Base-by-base conservation (phyloP, 2,113 vertebrate species). In the Oceanites oceanicus region DNA sequence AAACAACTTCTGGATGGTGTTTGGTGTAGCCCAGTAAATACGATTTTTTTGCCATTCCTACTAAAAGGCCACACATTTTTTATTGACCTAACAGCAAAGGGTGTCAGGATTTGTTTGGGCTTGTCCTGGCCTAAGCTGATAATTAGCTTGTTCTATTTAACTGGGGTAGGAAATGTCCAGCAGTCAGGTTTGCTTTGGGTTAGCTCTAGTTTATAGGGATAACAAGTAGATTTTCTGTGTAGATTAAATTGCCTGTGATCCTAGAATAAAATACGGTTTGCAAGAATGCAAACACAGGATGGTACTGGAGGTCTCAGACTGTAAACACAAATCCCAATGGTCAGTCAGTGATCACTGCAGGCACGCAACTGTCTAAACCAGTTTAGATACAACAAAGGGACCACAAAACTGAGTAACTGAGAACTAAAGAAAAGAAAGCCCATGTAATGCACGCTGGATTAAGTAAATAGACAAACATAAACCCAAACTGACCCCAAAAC, bases 131-230 rank as follows among this genome's bases (percentile, higher is more conserved):
- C 58, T 86, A 73, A 62, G 45, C 32, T 70, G 50, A 82, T 90
- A 89, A 90, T 96, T 56, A 95, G 27, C 63, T 95, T 42, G n/a
- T 55, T 92, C 77, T 88, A 84, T 94, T 82, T 96, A 58, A 88
- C 49, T 42, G 22, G 16, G 23, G 32, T n/a, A 59, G 77, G 18
- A 96, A 82, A 82, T 19, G 17, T 70, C 34, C 62, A 88, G 36
- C 58, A 62, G 40, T 52, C 59, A 32, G 30, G 40, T 82, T 94
- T 95, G 36, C 61, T 93, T 82, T 85, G 56, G 40, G 53, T 76
- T 82, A 91, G 52, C 49, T 45, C 52, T 75, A 85, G 73, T 79
- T 92, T 53, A 78, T 52, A 91, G 44, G 20, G 44, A 25, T 62
- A 93, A 78, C 29, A 72, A 80, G 52, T 50, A 63, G n/a, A 78